A percentile compares a stretch with the other conserved stretches of the same genome.
Conservation (phyloP, 53 echinoderm and acorn worm genomes). For the Stichopus horrens region DNA sequence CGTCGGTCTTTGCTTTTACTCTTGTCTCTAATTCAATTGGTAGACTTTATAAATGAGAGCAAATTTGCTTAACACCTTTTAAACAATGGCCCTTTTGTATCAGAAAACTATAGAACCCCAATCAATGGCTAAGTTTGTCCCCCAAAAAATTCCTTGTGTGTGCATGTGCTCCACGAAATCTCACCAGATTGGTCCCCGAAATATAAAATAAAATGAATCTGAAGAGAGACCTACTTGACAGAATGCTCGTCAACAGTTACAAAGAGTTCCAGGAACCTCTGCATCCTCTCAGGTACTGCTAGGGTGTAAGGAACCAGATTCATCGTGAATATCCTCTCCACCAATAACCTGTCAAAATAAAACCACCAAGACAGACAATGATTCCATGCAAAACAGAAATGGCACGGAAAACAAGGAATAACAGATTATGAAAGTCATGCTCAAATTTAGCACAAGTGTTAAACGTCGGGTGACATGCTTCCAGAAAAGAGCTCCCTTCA, state of each 20-base stretch:
- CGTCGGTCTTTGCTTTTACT: no score
- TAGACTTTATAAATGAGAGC: no score
- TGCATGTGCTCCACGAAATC: neutral
- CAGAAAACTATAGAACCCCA: no score
- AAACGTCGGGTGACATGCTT: no score
- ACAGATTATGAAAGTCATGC: neutral
- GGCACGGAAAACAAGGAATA: neutral
- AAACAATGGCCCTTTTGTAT: no score
- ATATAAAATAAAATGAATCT: neutral
- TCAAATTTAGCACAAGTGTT: neutral
- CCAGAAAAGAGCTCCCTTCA: no score
- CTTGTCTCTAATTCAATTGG: no score
- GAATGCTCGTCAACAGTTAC: constrained; percentile 88
- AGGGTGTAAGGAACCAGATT: constrained; percentile 92
- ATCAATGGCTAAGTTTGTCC: no score
- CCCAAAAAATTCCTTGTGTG: no score
- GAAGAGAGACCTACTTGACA: constrained; percentile 71
- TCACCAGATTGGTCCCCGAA: neutral
- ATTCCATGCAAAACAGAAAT: neutral
- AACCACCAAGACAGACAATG: neutral
- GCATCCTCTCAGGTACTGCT: constrained; percentile 84
- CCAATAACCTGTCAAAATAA: constrained; percentile 66
- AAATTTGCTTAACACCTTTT: no score
- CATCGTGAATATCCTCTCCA: constrained; percentile 94
- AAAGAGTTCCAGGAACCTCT: constrained; percentile 77